Conservation (phyloP, 92 coral and sea anemone genomes). For the Phenganax subtilis region DNA sequence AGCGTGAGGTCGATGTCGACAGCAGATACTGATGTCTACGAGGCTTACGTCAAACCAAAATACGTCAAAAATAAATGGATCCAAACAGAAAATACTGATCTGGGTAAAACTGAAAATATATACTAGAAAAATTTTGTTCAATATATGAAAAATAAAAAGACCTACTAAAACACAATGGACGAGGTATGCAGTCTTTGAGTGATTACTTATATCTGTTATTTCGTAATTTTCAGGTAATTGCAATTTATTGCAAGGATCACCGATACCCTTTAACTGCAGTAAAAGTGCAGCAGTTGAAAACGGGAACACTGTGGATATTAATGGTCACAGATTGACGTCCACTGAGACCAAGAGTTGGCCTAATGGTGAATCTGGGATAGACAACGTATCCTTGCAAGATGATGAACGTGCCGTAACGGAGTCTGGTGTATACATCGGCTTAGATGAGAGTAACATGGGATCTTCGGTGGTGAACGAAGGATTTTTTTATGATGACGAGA, state of each 20-base stretch:
- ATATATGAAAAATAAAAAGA: background rate
- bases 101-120: background rate
- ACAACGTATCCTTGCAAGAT: background rate
- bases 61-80: conserved; percentile 37
- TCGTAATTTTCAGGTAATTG: conserved; percentile 29
- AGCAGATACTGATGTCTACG: background rate
- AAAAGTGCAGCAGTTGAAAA: background rate
- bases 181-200: too few relatives aligned
- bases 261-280: too few relatives aligned
- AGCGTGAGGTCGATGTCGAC: conserved; percentile 18
- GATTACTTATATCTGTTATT: background rate
- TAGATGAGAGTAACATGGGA: background rate
- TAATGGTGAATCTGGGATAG: background rate
- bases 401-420: background rate
- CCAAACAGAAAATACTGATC: conserved; percentile 25
- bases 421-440: conserved; percentile 4
- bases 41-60: conserved; percentile 18
- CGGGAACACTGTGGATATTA: background rate
- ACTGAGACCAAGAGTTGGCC: background rate
- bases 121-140: background rate
- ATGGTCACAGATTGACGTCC: background rate
- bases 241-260: conserved; percentile 41
- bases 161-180: too few relatives aligned
- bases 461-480: conserved; percentile 1
- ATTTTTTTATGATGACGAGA: background rate